phyloP scores from a whole-genome alignment of 1,140 invertebrate species.

The Mycetomoellerius zeteki region DNA sequence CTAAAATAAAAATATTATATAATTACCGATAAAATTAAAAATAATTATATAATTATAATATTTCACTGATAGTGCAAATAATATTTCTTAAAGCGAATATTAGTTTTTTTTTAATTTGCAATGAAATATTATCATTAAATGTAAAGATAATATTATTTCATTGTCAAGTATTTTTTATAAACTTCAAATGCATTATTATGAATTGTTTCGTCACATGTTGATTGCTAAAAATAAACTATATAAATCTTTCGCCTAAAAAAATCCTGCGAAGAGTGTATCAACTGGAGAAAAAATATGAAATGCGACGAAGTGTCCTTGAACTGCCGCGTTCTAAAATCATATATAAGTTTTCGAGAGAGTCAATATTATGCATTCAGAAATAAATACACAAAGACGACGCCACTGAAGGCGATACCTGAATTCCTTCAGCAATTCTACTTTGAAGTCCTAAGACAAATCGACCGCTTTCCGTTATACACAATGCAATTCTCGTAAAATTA shows the following conservation, averaged over 20 bases:
- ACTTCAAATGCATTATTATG: neutral
- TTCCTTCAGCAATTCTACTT: slow-evolving; percentile 26
- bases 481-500: slow-evolving; percentile 33
- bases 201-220: neutral
- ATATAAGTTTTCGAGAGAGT: slow-evolving; percentile 13
- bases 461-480: slow-evolving; percentile 9
- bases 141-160: neutral
- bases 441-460: neutral
- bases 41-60: no score
- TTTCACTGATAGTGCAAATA: neutral
- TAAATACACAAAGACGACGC: slow-evolving; percentile 25
- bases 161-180: neutral
- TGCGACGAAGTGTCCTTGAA: neutral
- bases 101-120: neutral
- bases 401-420: neutral
- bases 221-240: neutral
- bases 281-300: slow-evolving; percentile 9
- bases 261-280: neutral
- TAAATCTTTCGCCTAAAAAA: neutral
- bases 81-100: neutral
- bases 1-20: neutral
- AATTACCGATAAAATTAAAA: no score
- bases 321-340: slow-evolving; percentile 8
- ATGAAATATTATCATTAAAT: neutral
- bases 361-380: slow-evolving; percentile 46